phyloP scores from a whole-genome alignment of 2,888 invertebrate species.

The Noctua comes region DNA sequence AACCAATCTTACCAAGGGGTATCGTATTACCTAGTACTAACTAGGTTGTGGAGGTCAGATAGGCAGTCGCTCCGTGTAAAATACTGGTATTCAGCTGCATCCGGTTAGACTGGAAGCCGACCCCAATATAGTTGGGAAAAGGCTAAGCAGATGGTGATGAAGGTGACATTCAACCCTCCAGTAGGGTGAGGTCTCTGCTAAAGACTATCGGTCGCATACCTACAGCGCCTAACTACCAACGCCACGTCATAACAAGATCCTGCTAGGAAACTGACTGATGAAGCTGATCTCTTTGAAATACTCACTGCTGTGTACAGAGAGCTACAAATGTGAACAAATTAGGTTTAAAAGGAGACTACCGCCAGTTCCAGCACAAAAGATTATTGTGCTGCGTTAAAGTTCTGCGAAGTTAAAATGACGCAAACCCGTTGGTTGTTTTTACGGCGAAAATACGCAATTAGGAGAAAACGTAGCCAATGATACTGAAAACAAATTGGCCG shows the following conservation, averaged over 20 bases:
- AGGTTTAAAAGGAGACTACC: neutral
- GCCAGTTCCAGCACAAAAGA: neutral
- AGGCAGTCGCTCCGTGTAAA: too few species aligned
- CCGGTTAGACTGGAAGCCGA: too few species aligned
- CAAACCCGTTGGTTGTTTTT: neutral
- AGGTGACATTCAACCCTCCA: neutral
- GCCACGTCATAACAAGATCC: neutral
- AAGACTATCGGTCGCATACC: too few species aligned
- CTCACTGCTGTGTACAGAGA: neutral
- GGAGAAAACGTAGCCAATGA: neutral
- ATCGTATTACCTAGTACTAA: too few species aligned
- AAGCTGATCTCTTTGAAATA: neutral
- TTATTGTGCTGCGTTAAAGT: neutral
- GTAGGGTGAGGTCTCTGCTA: neutral
- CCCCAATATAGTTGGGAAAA: too few species aligned
- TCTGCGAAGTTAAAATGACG: neutral
- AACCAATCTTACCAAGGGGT: too few species aligned
- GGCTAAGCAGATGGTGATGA: too few species aligned
- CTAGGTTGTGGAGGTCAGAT: too few species aligned
- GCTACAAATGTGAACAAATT: neutral
- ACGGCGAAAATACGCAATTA: neutral
- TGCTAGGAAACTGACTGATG: neutral
- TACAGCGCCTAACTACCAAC: neutral
- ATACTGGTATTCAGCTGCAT: too few species aligned
- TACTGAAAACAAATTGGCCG: constrained; percentile 35